Conservation (phyloP, 2,888 invertebrate species). For the Dioctria rufipes region DNA sequence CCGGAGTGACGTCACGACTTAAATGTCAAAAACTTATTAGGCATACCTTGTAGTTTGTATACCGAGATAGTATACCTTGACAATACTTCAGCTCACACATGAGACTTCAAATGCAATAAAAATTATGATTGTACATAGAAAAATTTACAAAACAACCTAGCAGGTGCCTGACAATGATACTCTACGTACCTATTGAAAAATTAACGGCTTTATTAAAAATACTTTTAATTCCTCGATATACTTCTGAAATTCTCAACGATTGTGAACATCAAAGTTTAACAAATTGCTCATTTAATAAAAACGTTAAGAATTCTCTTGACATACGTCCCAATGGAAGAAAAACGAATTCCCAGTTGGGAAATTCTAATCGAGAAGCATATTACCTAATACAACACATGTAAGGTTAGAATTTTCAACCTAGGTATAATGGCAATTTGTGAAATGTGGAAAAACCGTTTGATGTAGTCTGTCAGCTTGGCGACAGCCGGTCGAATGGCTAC, state of each 20-base stretch:
- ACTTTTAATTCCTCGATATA: background rate
- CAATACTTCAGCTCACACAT: no score
- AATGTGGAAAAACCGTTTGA: slow-evolving; percentile 34
- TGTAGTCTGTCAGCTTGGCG: slow-evolving; percentile 4
- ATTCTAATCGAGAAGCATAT: slow-evolving; percentile 25
- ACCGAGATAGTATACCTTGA: no score
- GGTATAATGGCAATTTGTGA: slow-evolving; percentile 33
- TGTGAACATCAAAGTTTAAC: slow-evolving; percentile 32
- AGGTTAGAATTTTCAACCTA: slow-evolving; percentile 26
- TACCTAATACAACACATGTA: background rate
- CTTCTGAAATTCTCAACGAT: slow-evolving; percentile 10
- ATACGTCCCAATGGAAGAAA: slow-evolving; percentile 15
- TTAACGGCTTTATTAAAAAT: no score
- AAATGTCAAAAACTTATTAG: no score
- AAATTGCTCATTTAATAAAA: slow-evolving; percentile 21
- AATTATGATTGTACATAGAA: no score
- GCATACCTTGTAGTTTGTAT: no score
- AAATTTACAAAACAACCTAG: no score
- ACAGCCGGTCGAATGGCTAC: background rate
- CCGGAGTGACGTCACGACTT: no score
- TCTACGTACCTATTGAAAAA: no score
- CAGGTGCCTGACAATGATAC: no score
- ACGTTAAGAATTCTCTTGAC: slow-evolving; percentile 17
- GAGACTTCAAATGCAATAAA: no score
- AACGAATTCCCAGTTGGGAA: slow-evolving; percentile 26